Base-by-base conservation (phyloP, 2,797 vertebrate species). In the Pipistrellus kuhlii region DNA sequence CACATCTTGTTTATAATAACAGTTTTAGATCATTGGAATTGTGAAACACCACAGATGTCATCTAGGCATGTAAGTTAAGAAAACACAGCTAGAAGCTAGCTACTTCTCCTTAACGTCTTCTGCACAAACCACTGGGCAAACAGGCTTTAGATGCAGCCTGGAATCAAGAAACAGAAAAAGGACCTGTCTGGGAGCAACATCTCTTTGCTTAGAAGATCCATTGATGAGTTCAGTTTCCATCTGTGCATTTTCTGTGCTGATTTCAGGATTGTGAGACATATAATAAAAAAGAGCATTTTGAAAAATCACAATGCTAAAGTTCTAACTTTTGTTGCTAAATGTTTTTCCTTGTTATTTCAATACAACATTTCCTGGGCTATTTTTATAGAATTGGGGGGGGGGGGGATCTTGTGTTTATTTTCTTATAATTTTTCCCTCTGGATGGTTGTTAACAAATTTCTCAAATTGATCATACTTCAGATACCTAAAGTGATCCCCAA, bases 281-380 rank as follows among this genome's bases (percentile, higher is more conserved):
- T 1, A 44, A 20, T 11, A 30, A 53, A 3, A 76, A 27, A 88
- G 20, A 32, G 72, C 38, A 9, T 62, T 93, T 84, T 85, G 14
- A 62, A 68, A 91, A 90, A 57, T 84, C 23, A 53, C 23, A 57
- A 57, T 75, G 3, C 13, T 69, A 11, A 75, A 85, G 82, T 41
- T 72, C 3, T 18, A 68, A 86, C 51, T 87, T 84, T 76, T 92
- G 8, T 55, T 78, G 18, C 12, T 94, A 57, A 90, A 92, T 25
- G 44, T 27, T 62, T 85, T 83, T 82, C 2, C 38, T 11, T 64
- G 18, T 85, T 55, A 84, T 73, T 69, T 68, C 17, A 62, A 35
- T 71, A 51, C 2, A 78, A 21, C 59, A 77, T 75, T 62, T 32
- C 13, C 10, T 35, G 2, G 7, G 14, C 9, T 72, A 46, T 71